These are phyloP conservation scores for Protophormia terraenovae DNA, from an alignment of 2,888 invertebrate species.

Conservation along the genomic window DNA sequence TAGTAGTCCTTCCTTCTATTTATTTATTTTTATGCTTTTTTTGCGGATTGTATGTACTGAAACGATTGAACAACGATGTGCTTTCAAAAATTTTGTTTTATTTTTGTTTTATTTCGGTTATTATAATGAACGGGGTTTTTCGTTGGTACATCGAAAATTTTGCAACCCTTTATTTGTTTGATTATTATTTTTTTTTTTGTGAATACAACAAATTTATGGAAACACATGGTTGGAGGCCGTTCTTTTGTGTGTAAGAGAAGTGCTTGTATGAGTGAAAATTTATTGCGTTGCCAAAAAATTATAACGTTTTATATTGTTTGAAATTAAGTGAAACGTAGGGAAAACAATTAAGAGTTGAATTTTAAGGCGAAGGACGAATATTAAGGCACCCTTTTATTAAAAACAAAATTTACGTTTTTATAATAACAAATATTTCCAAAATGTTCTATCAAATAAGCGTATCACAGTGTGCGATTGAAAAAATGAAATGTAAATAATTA, in stretches of 20 bases:
- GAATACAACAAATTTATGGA: not conserved
- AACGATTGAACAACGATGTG: not conserved
- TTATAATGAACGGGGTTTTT: slow-evolving; percentile 5
- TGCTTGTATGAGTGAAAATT: slow-evolving; percentile 31
- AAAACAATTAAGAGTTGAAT: not conserved
- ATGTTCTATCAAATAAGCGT: no score
- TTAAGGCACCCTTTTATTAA: not conserved
- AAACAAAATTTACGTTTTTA: not conserved
- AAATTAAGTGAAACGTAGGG: not conserved
- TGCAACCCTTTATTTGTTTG: slow-evolving; percentile 55
- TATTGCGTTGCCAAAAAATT: slow-evolving; percentile 67
- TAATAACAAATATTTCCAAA: no score
- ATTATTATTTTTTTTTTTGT: not conserved
- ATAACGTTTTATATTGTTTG: not conserved
- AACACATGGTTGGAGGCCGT: slow-evolving; percentile 26
- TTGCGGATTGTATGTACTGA: no score
- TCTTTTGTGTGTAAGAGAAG: slow-evolving; percentile 5
- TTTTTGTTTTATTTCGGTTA: not conserved
- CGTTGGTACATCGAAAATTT: slow-evolving; percentile 24
- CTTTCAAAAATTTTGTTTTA: not conserved
- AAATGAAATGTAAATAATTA: no score
- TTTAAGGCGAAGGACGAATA: not conserved
- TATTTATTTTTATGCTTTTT: not conserved
- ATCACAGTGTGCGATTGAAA: no score
- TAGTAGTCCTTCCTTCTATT: slow-evolving; percentile 29